These are phyloP conservation scores for Ormyrus nitidulus DNA, from an alignment of 2,888 invertebrate genomes.

Conservation along the genomic window DNA sequence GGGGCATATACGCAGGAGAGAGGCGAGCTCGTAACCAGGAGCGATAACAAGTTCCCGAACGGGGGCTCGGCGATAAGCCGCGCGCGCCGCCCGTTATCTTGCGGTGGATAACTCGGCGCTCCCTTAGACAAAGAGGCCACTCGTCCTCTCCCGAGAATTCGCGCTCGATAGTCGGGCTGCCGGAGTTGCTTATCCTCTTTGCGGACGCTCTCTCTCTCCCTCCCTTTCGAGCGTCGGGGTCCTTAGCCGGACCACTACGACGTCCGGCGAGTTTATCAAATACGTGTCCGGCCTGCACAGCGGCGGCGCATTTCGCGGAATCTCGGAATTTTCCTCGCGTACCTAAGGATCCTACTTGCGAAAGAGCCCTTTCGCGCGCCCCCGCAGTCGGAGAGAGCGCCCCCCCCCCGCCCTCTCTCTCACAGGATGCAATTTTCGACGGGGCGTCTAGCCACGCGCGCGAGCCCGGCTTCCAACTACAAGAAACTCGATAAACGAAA, in stretches of 20 bases:
- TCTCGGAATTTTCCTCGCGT: slow-evolving; percentile 46
- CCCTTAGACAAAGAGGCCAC: slow-evolving; percentile 10
- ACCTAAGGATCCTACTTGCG: slow-evolving; percentile 4
- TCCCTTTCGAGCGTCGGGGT: not conserved
- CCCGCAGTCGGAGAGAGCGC: too few species aligned
- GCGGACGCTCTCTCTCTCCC: not conserved
- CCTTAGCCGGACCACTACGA: slow-evolving; percentile 4
- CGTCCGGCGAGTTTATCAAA: slow-evolving; percentile 39
- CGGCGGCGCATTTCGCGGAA: slow-evolving; percentile 16
- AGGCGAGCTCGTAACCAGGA: too few species aligned
- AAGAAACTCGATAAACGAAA: slow-evolving; percentile 49
- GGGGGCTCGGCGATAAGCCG: slow-evolving; percentile 5
- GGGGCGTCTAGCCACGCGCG: not conserved
- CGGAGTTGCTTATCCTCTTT: slow-evolving; percentile 32
- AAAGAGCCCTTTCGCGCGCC: not conserved
- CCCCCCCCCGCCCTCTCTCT: not conserved
- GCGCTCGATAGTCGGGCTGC: slow-evolving; percentile 26
- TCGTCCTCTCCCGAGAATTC: not conserved
- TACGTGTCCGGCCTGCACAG: slow-evolving; percentile 11
- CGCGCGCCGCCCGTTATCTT: slow-evolving; percentile 3
- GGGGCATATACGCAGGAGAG: too few species aligned
- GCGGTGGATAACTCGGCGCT: not conserved
- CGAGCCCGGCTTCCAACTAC: slow-evolving; percentile 17
- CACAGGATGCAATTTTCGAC: slow-evolving; percentile 42
- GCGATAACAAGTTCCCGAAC: too few species aligned